Evolutionary conservation across 2,113 vertebrate species (phyloP).

Genomic region (Panthera leo): DNA sequence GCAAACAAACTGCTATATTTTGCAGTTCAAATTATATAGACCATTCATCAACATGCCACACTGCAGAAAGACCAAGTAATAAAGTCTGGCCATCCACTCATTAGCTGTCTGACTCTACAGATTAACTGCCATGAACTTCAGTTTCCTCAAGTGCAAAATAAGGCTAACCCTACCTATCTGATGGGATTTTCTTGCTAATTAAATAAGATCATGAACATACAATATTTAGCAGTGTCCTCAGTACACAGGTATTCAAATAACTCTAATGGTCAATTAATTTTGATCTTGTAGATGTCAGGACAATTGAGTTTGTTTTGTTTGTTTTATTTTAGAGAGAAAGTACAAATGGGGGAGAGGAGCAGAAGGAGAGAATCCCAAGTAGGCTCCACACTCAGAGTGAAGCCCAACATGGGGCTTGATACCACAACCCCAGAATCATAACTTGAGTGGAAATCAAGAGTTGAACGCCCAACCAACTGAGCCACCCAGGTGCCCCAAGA

Average conservation of each 20-base stretch:
- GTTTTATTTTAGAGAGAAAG: too few species aligned
- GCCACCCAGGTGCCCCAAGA: not conserved
- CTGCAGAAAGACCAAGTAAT: not conserved
- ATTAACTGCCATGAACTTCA: slow-evolving; percentile 34
- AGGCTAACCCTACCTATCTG: not conserved
- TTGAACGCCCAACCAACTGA: too few species aligned
- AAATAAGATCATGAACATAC: slow-evolving; percentile 19
- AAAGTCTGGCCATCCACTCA: not conserved
- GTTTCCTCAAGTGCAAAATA: not conserved
- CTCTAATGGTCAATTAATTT: not conserved
- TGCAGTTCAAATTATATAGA: slow-evolving; percentile 10
- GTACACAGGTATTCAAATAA: not conserved
- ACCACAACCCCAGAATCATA: too few species aligned
- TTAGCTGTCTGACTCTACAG: not conserved
- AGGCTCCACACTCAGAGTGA: too few species aligned
- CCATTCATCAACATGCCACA: not conserved
- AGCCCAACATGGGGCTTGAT: too few species aligned
- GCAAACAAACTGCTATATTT: not conserved
- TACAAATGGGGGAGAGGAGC: too few species aligned
- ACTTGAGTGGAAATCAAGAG: too few species aligned
- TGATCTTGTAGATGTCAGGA: slow-evolving; percentile 41
- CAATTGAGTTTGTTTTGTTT: not conserved
- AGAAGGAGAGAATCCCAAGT: too few species aligned
- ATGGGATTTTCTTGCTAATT: not conserved
- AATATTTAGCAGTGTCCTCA: not conserved